Conservation (phyloP, 2,888 invertebrate species). For the Calephelis perditalis region DNA sequence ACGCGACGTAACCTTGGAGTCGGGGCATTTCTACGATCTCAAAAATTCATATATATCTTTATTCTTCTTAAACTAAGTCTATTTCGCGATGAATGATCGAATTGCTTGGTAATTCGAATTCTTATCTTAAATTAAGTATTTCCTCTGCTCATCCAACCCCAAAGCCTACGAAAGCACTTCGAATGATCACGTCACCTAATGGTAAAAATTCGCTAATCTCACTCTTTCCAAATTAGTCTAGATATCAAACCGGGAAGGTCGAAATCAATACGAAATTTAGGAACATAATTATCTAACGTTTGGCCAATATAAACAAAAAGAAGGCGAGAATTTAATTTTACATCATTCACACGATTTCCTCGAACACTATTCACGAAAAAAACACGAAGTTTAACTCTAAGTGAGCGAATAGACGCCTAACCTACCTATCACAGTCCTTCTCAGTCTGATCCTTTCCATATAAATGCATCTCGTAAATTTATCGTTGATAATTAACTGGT, state of each 20-base stretch:
- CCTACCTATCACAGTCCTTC: constrained; percentile 77
- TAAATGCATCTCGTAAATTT: constrained; percentile 69
- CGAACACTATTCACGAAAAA: constrained; percentile 45
- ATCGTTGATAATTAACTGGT: constrained; percentile 70
- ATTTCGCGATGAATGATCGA: constrained; percentile 78
- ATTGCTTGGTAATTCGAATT: constrained; percentile 73
- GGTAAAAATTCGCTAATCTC: constrained; percentile 69
- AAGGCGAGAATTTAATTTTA: constrained; percentile 34
- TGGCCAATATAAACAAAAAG: constrained; percentile 33
- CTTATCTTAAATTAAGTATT: constrained; percentile 63
- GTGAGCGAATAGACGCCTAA: constrained; percentile 71
- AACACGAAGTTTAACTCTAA: constrained; percentile 65
- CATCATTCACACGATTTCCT: constrained; percentile 50
- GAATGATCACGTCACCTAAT: constrained; percentile 55
- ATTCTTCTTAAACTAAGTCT: constrained; percentile 57
- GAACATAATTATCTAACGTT: constrained; percentile 14
- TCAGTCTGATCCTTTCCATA: constrained; percentile 75
- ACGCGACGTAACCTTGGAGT: constrained; percentile 47
- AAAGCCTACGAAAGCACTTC: constrained; percentile 62
- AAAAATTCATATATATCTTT: constrained; percentile 66
- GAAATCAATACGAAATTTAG: constrained; percentile 15
- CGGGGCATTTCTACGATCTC: constrained; percentile 49
- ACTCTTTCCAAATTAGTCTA: constrained; percentile 69
- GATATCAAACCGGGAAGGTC: constrained; percentile 35
- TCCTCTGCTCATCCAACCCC: constrained; percentile 61